A percentile compares a stretch with the other conserved stretches of the same genome.
These are phyloP conservation scores for Caiman crocodilus DNA, from an alignment of 2,797 vertebrate genomes.

Conservation along the genomic window DNA sequence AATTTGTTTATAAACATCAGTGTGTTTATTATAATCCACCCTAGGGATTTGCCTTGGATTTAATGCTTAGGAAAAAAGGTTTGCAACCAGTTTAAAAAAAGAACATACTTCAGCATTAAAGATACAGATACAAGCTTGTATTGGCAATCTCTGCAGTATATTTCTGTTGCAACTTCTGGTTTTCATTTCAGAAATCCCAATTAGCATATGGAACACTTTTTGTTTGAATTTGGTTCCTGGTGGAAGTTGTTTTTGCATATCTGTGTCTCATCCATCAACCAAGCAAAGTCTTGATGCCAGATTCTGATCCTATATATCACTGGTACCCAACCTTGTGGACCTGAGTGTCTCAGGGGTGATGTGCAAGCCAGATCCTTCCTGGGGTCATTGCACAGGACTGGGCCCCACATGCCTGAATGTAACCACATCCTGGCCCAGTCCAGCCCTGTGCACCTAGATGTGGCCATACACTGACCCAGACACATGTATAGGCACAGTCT, in stretches of 20 bases:
- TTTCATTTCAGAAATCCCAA: constrained; percentile 14
- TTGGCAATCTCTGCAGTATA: constrained; percentile 1
- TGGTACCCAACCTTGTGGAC: no score
- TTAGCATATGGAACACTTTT: constrained; percentile 15
- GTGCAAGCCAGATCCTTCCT: no score
- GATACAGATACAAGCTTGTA: constrained; percentile 31
- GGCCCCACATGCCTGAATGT: no score
- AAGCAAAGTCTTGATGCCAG: neutral
- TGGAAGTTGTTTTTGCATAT: constrained; percentile 30
- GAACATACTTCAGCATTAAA: constrained; percentile 1
- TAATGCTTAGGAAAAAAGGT: constrained; percentile 39
- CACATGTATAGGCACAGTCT: no score
- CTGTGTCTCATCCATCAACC: neutral
- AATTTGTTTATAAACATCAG: neutral
- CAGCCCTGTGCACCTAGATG: no score
- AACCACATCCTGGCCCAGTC: no score
- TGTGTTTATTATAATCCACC: constrained; percentile 1
- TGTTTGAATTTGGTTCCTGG: constrained; percentile 25
- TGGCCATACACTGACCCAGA: no score
- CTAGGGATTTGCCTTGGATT: constrained; percentile 46
- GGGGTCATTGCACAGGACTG: no score
- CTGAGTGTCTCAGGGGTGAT: no score
- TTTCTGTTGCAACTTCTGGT: constrained; percentile 18
- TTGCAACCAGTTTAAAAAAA: constrained; percentile 40
- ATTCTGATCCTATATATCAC: neutral